phyloP scores from a whole-genome alignment of 2,113 vertebrate species.

The Calonectris borealis region DNA sequence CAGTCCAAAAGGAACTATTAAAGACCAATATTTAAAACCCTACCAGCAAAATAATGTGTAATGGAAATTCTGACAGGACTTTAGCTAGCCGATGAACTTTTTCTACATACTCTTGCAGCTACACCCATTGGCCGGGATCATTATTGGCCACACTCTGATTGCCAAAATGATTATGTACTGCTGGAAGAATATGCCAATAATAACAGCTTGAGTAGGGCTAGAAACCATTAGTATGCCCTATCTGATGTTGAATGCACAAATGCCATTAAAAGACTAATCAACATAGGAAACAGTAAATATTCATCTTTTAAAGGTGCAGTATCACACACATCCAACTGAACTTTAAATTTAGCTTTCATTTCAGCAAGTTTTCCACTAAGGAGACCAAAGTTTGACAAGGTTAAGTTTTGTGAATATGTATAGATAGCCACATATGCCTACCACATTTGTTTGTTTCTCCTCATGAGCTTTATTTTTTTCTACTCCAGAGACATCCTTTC shows the following conservation, averaged over 20 bases:
- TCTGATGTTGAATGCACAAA: not conserved
- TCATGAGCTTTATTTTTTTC: not conserved
- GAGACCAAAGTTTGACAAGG: not conserved
- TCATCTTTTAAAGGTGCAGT: not conserved
- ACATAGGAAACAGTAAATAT: not conserved
- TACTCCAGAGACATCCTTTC: not conserved
- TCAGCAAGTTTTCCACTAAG: not conserved
- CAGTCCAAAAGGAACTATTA: not conserved
- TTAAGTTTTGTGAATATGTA: not conserved
- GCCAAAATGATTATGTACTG: not conserved
- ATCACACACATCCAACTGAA: not conserved
- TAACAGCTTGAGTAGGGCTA: conserved; percentile 1
- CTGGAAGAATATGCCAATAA: conserved; percentile 24
- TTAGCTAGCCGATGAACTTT: not conserved
- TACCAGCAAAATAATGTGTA: not conserved
- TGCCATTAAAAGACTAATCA: conserved; percentile 3
- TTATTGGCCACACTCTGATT: not conserved
- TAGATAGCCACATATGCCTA: not conserved
- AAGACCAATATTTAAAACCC: conserved; percentile 11
- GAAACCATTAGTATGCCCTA: not conserved
- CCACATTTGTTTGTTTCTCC: not conserved
- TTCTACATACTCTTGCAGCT: not conserved
- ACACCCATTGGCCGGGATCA: not conserved
- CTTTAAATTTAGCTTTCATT: not conserved
- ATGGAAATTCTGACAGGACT: conserved; percentile 41